Base-by-base conservation (phyloP, 1,140 invertebrate species). In the Delia radicum region DNA sequence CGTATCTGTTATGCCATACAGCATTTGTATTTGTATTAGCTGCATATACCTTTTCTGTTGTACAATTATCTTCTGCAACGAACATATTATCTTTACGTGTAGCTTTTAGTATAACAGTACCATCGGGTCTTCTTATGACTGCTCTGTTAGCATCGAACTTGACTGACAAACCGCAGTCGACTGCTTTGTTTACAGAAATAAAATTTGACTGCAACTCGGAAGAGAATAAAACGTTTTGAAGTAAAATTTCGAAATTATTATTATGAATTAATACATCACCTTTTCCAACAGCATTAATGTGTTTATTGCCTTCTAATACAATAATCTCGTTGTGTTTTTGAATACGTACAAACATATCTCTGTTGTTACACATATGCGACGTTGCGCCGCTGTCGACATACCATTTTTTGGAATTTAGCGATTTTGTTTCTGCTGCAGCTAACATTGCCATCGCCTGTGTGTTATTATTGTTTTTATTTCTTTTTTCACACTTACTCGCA, bases 31-130 rank as follows among this genome's bases (percentile, higher is more conserved):
- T 29, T 10, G 13, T 15, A 65, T 29, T 15, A 65, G 31, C 31
- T n/a, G 61, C 7, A 63, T 3, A 63, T n/a, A 27, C 6, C 13
- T 27, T 63, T 12, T 63, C 61, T 24, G 61, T 26, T n/a, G 21
- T 12, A 65, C 63, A 65, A 46, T 46, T 46, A 46, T 46, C 15
- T 46, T 5, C 42, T 46, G 42, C 42, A 8, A 8, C 42, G 15
- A 46, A 46, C 42, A 46, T 46, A 13, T 46, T 46, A 13, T 46
- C 42, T 8, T 13, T 46, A 13, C 42, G 15, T 46, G 6, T 13
- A 8, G 63, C 63, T n/a, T 31, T 15, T 15, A 67, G 86, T 0
- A 87, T 77, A 81, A 89, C 87, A 8, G 78, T 78, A 78, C 76
- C 84, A 61, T 48, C 72, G 75, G 29, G 73, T 55, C 21, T 31